Evolutionary conservation across 2,888 invertebrate genomes (phyloP), one percentile per base, ranked within the genome.

Genomic region (Galeruca laticollis): DNA sequence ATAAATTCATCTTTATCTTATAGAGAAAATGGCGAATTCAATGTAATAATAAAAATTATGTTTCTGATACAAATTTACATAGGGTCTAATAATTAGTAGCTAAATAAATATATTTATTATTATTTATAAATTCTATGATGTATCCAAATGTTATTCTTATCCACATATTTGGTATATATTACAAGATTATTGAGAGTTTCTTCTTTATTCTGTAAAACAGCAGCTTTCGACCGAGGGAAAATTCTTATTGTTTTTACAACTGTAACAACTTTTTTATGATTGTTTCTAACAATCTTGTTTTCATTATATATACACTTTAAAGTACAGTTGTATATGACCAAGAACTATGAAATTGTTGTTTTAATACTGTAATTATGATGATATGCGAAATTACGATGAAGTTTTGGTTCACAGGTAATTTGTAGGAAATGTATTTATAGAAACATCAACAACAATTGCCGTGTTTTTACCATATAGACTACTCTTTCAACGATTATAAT

Each of bases 341-440:
- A 74, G 74, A 54, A 69, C 72, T 76, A 77, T 77, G 72, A 75
- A 77, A 77, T 74, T 75, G 75, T 71, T 72, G 71, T 71, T 71
- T 75, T 70, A 73, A 75, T 75, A 73, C 68, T 65, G 62, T 72
- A 72, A 75, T 75, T 70, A 75, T 72, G 67, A 64, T 57, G 65
- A 65, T 51, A 60, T 51, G 66, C 59, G 51, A 66, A 66, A 60
- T 66, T 20, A 66, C 59, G 21, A 51, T 66, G 21, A 51, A 51
- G 66, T 66, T 60, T 66, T 26, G 66, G 66, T 59, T 60, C 59
- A 66, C 66, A 66, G 59, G 66, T 59, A 66, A 66, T 66, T 66
- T 66, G 66, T 37, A 49, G 59, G 33, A 66, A 66, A 66, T 37
- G 65, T 66, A 52, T 66, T 66, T 60, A 60, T 60, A 43, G 59